Evolutionary conservation across 2,888 invertebrate species (phyloP).

Genomic region (Trichopria drosophilae): DNA sequence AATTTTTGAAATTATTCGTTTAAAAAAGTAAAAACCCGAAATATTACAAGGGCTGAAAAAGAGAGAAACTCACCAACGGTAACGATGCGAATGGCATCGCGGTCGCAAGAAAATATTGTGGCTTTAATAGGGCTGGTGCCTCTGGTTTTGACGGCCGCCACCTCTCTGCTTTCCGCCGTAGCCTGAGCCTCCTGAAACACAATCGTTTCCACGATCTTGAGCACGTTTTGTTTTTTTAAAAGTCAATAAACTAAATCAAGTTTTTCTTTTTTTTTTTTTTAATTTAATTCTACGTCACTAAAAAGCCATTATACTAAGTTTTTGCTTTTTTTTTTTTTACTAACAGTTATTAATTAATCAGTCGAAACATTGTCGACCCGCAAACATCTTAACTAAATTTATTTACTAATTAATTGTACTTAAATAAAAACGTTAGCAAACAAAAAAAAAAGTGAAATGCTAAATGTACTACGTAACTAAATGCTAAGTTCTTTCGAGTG

Average conservation of each 20-base stretch:
- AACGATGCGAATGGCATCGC: conserved; percentile 55
- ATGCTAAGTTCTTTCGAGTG: no score
- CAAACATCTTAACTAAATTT: no score
- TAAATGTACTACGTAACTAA: no score
- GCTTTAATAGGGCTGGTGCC: conserved; percentile 84
- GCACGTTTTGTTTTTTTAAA: conserved; percentile 19
- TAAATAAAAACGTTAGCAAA: no score
- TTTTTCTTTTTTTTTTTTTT: background rate
- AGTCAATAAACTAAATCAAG: conserved; percentile 24
- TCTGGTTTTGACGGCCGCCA: conserved; percentile 70
- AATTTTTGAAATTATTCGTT: background rate
- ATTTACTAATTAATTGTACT: no score
- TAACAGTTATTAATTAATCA: conserved; percentile 19
- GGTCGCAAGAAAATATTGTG: conserved; percentile 54
- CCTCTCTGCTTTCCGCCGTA: conserved; percentile 87
- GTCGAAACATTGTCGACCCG: no score
- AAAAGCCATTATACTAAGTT: conserved; percentile 32
- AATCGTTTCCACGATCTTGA: conserved; percentile 41
- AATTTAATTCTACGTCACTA: conserved; percentile 32
- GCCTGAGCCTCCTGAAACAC: conserved; percentile 63
- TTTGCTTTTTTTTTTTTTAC: no score
- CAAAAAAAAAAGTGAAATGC: no score
- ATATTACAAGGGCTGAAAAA: conserved; percentile 33
- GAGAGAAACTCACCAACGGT: conserved; percentile 57
- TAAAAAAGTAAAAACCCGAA: background rate